A percentile compares a stretch with the other conserved stretches of the same genome.
phyloP scores from a whole-genome alignment of 1,140 invertebrate genomes.

The Drosophila trapezifrons region DNA sequence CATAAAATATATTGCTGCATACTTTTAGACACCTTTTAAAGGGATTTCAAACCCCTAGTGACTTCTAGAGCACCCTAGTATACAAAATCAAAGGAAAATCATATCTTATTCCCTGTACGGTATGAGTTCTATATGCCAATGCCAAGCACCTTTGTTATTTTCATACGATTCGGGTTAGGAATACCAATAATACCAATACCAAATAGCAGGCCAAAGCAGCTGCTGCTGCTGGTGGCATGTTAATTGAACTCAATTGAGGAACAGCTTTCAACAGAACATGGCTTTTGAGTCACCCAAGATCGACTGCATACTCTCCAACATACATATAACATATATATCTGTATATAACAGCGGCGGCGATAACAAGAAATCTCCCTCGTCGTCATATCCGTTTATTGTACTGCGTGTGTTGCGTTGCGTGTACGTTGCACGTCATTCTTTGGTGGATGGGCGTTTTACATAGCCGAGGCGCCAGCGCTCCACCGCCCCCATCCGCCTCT shows the following conservation, averaged over 20 bases:
- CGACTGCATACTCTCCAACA: conserved; percentile 24
- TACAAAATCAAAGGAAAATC: too few species aligned
- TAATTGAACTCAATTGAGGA: conserved; percentile 46
- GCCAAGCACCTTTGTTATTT: background rate
- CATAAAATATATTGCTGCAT: too few species aligned
- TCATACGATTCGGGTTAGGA: conserved; percentile 2
- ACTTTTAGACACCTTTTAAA: too few species aligned
- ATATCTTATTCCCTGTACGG: background rate
- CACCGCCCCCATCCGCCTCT: conserved; percentile 14
- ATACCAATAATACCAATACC: conserved; percentile 19
- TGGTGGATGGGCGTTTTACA: conserved; percentile 47
- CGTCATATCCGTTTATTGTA: conserved; percentile 52
- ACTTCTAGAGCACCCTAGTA: too few species aligned
- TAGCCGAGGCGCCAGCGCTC: conserved; percentile 47
- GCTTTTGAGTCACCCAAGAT: conserved; percentile 40
- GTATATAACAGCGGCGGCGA: conserved; percentile 42
- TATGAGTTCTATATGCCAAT: too few species aligned
- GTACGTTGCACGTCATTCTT: conserved; percentile 50
- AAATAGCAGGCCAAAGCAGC: conserved; percentile 14
- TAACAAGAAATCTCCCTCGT: conserved; percentile 43
- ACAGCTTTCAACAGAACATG: conserved; percentile 31
- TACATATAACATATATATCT: background rate
- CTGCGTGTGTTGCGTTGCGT: conserved; percentile 46
- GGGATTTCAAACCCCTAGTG: too few species aligned
- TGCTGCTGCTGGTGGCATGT: conserved; percentile 1